A percentile compares a stretch with the other conserved stretches of the same genome.
Conservation (phyloP, 2,888 invertebrate genomes). For the Dryobota labecula region DNA sequence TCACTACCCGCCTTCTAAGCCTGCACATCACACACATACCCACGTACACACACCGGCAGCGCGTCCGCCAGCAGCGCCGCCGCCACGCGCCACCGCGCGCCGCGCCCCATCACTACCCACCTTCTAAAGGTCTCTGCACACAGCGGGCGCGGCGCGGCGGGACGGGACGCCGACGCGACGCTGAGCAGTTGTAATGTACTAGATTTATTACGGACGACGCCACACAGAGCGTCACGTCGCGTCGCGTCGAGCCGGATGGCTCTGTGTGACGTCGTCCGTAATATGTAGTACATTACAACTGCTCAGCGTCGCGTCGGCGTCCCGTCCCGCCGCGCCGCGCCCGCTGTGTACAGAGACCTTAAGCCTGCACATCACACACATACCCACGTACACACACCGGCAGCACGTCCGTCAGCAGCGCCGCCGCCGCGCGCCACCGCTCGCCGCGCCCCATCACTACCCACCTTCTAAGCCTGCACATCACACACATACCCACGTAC, state of each 20-base stretch:
- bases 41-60: slow-evolving; percentile 68
- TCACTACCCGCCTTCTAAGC: slow-evolving; percentile 56
- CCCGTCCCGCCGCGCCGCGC: too few species aligned
- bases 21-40: slow-evolving; percentile 46
- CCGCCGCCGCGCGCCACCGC: slow-evolving; percentile 69
- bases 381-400: slow-evolving; percentile 66
- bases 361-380: slow-evolving; percentile 52
- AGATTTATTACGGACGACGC: too few species aligned
- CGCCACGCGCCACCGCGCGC: slow-evolving; percentile 70
- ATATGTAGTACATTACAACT: too few species aligned
- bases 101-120: slow-evolving; percentile 67
- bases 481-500: slow-evolving; percentile 49
- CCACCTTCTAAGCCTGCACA: slow-evolving; percentile 55
- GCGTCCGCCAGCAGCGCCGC: slow-evolving; percentile 69
- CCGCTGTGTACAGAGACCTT: too few species aligned
- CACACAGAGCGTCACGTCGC: too few species aligned
- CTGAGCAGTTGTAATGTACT: too few species aligned
- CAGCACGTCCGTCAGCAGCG: slow-evolving; percentile 69
- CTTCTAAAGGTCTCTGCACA: too few species aligned
- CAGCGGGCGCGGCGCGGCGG: too few species aligned
- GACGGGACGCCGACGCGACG: too few species aligned
- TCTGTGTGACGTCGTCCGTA: too few species aligned
- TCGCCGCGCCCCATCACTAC: slow-evolving; percentile 68
- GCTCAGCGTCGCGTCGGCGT: too few species aligned
- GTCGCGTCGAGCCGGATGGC: too few species aligned